These are phyloP conservation scores for Darevskia nairensis DNA, from an alignment of 2,797 vertebrate species.

Conservation along the genomic window DNA sequence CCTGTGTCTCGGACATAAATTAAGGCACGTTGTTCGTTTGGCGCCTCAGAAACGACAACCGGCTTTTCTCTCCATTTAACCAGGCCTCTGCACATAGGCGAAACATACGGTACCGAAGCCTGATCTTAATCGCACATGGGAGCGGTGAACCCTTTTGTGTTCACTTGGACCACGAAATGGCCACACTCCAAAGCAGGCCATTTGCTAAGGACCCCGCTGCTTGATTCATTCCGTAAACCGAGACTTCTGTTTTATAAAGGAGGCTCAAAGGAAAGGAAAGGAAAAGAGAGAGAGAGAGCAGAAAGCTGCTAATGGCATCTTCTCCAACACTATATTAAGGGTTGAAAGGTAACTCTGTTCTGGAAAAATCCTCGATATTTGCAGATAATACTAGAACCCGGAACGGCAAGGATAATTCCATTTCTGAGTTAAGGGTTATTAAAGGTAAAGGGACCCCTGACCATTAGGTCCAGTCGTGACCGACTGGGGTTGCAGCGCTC, in stretches of 20 bases:
- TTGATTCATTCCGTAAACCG: constrained; percentile 52
- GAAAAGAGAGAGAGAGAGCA: no score
- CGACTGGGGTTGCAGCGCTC: no score
- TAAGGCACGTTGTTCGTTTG: constrained; percentile 48
- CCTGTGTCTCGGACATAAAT: constrained; percentile 60
- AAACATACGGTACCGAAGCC: constrained; percentile 53
- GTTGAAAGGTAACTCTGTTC: neutral
- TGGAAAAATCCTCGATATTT: no score
- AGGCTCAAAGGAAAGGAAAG: constrained; percentile 10
- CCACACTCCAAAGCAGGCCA: constrained; percentile 58
- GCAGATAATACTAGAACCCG: no score
- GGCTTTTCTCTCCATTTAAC: constrained; percentile 50
- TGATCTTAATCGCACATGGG: constrained; percentile 20
- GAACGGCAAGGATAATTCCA: no score
- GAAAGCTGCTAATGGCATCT: no score
- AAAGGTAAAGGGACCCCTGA: no score
- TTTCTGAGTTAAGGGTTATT: no score
- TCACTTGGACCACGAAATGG: constrained; percentile 60
- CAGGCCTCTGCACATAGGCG: constrained; percentile 42
- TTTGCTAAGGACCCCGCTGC: constrained; percentile 23
- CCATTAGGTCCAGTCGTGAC: no score
- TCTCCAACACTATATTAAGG: neutral
- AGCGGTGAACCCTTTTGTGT: constrained; percentile 49
- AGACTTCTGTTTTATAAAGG: constrained; percentile 63
- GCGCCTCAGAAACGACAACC: constrained; percentile 55